These are phyloP conservation scores for Brachyopa scutellaris DNA, from an alignment of 2,888 invertebrate species.

Conservation along the genomic window DNA sequence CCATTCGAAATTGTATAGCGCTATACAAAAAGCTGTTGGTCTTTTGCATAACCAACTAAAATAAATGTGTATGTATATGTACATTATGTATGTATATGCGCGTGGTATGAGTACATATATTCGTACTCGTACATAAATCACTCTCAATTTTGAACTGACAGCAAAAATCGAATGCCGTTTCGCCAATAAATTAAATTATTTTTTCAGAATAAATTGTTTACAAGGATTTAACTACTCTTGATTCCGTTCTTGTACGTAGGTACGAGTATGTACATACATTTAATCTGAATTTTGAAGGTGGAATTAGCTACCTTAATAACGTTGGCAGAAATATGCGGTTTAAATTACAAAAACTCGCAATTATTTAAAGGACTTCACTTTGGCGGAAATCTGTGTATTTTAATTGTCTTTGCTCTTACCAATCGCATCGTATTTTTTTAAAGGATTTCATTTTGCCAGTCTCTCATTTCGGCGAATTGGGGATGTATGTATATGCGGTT, in stretches of 20 bases:
- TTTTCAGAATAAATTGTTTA: conserved; percentile 14
- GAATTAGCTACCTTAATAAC: background rate
- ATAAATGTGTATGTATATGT: no score
- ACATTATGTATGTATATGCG: no score
- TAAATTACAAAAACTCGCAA: conserved; percentile 47
- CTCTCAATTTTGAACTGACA: conserved; percentile 10
- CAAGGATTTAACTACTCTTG: background rate
- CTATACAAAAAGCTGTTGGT: background rate
- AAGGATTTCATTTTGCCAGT: conserved; percentile 44
- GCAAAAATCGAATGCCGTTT: background rate
- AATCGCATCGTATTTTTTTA: background rate
- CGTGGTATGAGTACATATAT: background rate
- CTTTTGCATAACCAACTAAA: background rate
- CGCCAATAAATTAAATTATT: conserved; percentile 18
- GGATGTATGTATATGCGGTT: no score
- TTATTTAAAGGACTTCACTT: conserved; percentile 63
- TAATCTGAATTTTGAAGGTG: background rate
- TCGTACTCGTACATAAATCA: background rate
- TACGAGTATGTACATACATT: background rate
- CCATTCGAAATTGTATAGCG: background rate
- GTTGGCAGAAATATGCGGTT: no score
- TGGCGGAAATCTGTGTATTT: conserved; percentile 28
- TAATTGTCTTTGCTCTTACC: conserved; percentile 10
- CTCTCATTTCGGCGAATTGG: conserved; percentile 36
- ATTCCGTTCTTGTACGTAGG: background rate